Evolutionary conservation across 2,888 invertebrate genomes (phyloP).

Genomic region (Sarcophaga subvicina): DNA sequence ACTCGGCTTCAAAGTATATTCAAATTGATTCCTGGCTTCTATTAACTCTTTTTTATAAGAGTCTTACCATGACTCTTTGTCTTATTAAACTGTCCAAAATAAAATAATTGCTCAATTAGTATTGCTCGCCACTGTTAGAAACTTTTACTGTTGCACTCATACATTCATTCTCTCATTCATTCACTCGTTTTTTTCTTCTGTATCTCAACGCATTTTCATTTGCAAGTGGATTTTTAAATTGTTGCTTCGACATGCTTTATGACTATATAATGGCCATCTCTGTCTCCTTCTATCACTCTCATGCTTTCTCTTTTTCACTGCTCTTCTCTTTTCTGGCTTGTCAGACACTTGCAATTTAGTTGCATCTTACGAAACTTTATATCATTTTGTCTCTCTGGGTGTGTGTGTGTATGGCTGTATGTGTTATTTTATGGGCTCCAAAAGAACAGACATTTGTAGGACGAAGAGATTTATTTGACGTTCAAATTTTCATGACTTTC

Average conservation of each 20-base stretch:
- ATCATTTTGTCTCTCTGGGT: background rate
- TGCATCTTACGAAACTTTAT: background rate
- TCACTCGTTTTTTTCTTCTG: background rate
- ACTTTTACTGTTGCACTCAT: background rate
- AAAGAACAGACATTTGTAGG: too few relatives aligned
- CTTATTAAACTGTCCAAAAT: too few relatives aligned
- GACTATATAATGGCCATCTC: background rate
- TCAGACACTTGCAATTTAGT: too few relatives aligned
- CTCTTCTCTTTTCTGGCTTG: background rate
- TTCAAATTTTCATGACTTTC: too few relatives aligned
- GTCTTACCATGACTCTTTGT: too few relatives aligned
- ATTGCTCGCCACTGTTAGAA: too few relatives aligned
- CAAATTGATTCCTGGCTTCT: too few relatives aligned
- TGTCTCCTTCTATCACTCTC: background rate
- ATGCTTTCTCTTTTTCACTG: too few relatives aligned
- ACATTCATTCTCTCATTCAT: background rate
- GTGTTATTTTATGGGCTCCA: background rate
- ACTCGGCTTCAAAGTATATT: too few relatives aligned
- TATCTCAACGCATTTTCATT: background rate
- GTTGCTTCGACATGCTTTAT: conserved; percentile 31
- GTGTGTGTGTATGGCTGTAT: background rate
- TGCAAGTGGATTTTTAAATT: conserved; percentile 17
- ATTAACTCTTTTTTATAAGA: too few relatives aligned
- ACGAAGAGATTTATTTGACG: too few relatives aligned
- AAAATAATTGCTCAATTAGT: too few relatives aligned